These are phyloP conservation scores for Horisme vitalbata DNA, from an alignment of 2,888 invertebrate species.

Conservation along the genomic window DNA sequence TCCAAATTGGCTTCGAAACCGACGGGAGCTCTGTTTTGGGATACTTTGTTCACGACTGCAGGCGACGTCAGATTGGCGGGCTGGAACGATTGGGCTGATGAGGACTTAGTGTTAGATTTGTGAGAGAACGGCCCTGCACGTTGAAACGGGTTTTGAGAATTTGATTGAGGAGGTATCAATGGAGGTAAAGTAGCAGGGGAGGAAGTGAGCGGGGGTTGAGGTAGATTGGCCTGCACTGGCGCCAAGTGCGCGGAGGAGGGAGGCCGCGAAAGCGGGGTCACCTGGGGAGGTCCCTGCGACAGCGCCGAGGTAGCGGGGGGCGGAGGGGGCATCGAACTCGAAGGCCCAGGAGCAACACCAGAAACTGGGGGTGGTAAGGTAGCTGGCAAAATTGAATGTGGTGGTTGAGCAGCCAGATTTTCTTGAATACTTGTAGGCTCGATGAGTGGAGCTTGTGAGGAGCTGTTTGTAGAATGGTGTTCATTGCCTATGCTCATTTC, in stretches of 20 bases:
- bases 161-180: conserved; percentile 47
- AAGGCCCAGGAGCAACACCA: conserved; percentile 8
- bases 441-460: conserved; percentile 30
- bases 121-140: conserved; percentile 75
- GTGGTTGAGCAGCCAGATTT: conserved; percentile 29
- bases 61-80: conserved; percentile 61
- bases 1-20: conserved; percentile 84
- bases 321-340: conserved; percentile 17
- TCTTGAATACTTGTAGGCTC: conserved; percentile 27
- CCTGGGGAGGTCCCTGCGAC: conserved; percentile 6
- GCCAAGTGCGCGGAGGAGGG: conserved; percentile 11
- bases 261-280: conserved; percentile 12
- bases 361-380: conserved; percentile 36
- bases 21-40: conserved; percentile 56
- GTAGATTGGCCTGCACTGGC: background rate
- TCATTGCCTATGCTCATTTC: conserved; percentile 64
- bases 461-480: conserved; percentile 46
- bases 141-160: conserved; percentile 71
- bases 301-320: background rate
- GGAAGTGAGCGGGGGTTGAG: conserved; percentile 27
- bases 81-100: conserved; percentile 49
- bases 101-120: conserved; percentile 57
- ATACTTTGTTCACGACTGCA: conserved; percentile 58
- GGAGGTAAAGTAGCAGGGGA: conserved; percentile 42
- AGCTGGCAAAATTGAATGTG: conserved; percentile 40